Evolutionary conservation across 2,113 vertebrate species (phyloP), one percentile per base, ranked within the genome.

Genomic region (Baryphthengus martii): DNA sequence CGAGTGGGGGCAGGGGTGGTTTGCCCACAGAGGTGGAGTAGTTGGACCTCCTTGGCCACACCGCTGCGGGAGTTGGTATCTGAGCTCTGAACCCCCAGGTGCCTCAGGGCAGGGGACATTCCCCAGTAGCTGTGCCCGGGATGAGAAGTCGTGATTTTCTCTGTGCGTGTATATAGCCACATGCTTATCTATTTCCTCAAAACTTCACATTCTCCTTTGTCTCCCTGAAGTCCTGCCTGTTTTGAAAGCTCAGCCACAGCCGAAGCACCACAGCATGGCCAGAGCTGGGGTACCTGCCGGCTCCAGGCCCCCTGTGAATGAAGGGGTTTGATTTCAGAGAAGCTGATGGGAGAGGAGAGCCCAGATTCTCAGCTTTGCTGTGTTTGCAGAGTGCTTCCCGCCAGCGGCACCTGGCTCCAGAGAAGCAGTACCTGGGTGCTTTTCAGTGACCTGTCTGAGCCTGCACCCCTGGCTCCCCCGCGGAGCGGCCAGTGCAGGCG

Each of bases 131-230:
- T 78, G 29, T 33, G 35, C 35, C 55, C 33, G 37, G 40, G 23
- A 75, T 5, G 59, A 53, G 17, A 53, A 50, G 13, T 37, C 6
- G 25, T 14, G 0, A 29, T 75, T 29, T 58, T 1, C n/a, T 42
- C 1, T 19, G 3, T 33, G 1, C 13, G 2, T 45, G 5, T 63
- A 6, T 25, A 3, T n/a, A 11, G 50, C 8, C 11, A 29, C 9
- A 4, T 40, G 7, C 10, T 44, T 87, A 17, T 26, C 76, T 17
- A 31, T 85, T 67, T 81, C 52, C 31, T 44, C 14, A 45, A 45
- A 85, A 25, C 6, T 33, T 63, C 25, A 2, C 8, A 5, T n/a
- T 72, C 39, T 82, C 9, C 6, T 82, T 71, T 91, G n/a, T 62
- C 28, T 63, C n/a, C 18, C 31, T 21, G 20, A 80, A 71, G 50